Evolutionary conservation across 2,888 invertebrate species (phyloP).

Genomic region (Apantesis nais): DNA sequence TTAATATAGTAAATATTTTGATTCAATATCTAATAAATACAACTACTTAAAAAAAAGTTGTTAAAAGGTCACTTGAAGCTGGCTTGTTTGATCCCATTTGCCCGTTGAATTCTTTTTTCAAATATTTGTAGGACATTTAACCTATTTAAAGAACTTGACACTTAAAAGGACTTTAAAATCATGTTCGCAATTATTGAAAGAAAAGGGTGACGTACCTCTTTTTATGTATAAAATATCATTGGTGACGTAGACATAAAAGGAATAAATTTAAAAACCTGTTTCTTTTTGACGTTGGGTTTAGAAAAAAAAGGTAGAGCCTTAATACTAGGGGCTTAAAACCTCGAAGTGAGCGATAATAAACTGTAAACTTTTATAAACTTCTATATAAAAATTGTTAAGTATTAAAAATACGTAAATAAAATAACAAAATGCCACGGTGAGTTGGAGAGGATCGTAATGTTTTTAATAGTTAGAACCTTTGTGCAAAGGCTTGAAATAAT

Average conservation of each 20-base stretch:
- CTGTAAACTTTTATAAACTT: too few relatives aligned
- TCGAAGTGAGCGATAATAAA: too few relatives aligned
- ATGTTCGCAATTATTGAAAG: neutral
- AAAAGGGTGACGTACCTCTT: neutral
- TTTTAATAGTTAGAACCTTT: neutral
- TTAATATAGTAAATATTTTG: conserved; percentile 60
- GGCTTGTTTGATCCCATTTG: too few relatives aligned
- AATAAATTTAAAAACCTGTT: neutral
- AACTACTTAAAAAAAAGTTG: conserved; percentile 70
- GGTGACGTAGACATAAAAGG: neutral
- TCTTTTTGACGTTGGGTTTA: neutral
- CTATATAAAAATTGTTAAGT: too few relatives aligned
- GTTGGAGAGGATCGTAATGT: too few relatives aligned
- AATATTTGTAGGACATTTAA: neutral
- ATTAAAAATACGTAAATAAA: too few relatives aligned
- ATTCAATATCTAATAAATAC: conserved; percentile 67
- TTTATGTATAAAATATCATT: too few relatives aligned
- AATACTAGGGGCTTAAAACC: too few relatives aligned
- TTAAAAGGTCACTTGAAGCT: too few relatives aligned
- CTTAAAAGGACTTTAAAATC: neutral
- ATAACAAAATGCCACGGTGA: too few relatives aligned
- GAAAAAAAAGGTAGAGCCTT: too few relatives aligned
- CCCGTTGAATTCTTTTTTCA: neutral
- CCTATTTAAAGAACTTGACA: neutral
- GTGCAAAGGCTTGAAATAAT: neutral